Conservation (phyloP, 2,888 invertebrate species). For the Baronia brevicornis region DNA sequence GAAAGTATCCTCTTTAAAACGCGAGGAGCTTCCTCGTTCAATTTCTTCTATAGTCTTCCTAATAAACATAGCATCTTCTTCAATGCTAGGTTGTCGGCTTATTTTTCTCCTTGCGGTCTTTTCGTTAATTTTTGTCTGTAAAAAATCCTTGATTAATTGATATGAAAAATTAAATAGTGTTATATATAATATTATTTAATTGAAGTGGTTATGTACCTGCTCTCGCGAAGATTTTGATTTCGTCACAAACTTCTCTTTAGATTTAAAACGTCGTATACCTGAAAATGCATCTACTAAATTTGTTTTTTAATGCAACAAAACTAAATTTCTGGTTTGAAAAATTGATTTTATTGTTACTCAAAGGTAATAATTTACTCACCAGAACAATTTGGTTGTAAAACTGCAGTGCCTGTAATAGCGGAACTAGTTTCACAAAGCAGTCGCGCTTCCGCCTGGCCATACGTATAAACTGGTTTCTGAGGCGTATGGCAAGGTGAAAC, state of each 20-base stretch:
- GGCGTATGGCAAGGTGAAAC: constrained; percentile 77
- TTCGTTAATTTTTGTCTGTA: constrained; percentile 40
- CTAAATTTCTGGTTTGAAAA: too few relatives aligned
- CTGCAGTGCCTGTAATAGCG: constrained; percentile 62
- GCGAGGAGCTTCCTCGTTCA: constrained; percentile 55
- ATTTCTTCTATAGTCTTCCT: constrained; percentile 68
- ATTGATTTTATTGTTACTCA: neutral
- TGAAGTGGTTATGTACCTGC: constrained; percentile 41
- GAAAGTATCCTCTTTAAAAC: constrained; percentile 40
- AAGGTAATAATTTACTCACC: constrained; percentile 31
- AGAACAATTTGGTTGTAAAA: constrained; percentile 53
- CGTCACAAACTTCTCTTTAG: constrained; percentile 35
- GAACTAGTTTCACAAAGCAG: constrained; percentile 62
- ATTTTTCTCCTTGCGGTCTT: constrained; percentile 41
- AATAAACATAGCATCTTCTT: constrained; percentile 66
- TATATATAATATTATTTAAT: constrained; percentile 11
- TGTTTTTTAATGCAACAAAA: constrained; percentile 13
- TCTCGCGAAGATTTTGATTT: constrained; percentile 46
- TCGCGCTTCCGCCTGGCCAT: constrained; percentile 77
- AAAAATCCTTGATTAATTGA: too few relatives aligned
- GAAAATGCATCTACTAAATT: constrained; percentile 37
- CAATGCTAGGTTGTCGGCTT: constrained; percentile 57
- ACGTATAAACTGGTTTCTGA: constrained; percentile 84
- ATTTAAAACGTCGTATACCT: constrained; percentile 39
- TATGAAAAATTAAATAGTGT: constrained; percentile 16